A percentile compares a stretch with the other conserved stretches of the same genome.
phyloP scores from a whole-genome alignment of 2,888 invertebrate species.

The Heliconius sara region DNA sequence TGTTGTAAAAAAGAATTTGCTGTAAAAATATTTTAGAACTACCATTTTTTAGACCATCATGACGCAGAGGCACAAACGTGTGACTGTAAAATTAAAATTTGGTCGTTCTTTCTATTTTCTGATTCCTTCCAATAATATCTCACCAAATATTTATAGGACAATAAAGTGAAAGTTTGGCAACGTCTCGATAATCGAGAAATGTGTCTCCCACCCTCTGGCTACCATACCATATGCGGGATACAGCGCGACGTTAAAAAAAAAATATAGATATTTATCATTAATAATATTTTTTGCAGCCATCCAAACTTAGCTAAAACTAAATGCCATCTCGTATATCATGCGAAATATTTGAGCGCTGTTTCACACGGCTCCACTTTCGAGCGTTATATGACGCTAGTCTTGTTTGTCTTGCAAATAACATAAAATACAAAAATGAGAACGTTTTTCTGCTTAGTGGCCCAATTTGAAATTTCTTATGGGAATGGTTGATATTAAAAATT shows the following conservation, averaged over 20 bases:
- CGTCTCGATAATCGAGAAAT: too few species aligned
- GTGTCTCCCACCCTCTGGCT: not conserved
- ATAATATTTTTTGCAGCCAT: conserved; percentile 7
- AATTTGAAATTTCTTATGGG: conserved; percentile 1
- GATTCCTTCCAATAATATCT: not conserved
- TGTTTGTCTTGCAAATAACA: conserved; percentile 42
- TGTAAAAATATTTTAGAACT: too few species aligned
- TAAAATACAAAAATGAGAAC: conserved; percentile 18
- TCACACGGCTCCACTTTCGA: conserved; percentile 53
- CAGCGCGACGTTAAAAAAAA: not conserved
- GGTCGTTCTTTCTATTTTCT: not conserved
- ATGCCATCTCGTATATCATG: conserved; percentile 49
- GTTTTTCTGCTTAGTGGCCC: not conserved
- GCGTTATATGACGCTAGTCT: conserved; percentile 46
- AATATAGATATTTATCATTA: not conserved
- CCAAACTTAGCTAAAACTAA: conserved; percentile 8
- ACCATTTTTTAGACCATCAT: too few species aligned
- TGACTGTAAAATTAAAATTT: too few species aligned
- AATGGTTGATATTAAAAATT: not conserved
- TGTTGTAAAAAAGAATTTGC: too few species aligned
- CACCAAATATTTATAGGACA: too few species aligned
- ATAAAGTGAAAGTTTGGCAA: too few species aligned
- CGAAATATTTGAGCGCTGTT: conserved; percentile 56
- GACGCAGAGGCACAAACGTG: too few species aligned
- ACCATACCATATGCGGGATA: not conserved